Percentiles rank a stretch among this genome's conserved stretches.
These are phyloP conservation scores for Tenthredo amoena DNA, from an alignment of 2,888 invertebrate genomes.

Conservation along the genomic window DNA sequence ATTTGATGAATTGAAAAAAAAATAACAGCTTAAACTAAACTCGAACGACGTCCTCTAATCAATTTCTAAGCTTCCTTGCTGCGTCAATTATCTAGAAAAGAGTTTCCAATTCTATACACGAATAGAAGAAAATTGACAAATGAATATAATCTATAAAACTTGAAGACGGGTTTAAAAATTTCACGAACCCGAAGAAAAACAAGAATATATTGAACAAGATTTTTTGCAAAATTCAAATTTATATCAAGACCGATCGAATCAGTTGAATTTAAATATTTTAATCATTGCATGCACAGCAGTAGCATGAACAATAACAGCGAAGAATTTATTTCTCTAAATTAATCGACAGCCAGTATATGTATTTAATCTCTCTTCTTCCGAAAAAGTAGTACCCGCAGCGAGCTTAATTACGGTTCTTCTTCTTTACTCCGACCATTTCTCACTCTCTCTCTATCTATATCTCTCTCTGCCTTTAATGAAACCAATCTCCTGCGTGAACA, in stretches of 20 bases:
- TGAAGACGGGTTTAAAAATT: neutral
- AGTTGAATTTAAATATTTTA: neutral
- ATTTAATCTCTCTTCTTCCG: neutral
- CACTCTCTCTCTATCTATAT: constrained; percentile 51
- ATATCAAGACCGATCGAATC: neutral
- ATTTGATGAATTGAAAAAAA: neutral
- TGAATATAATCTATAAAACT: neutral
- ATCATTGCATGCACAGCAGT: neutral
- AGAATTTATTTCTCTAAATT: neutral
- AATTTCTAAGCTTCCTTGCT: neutral
- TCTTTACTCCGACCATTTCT: constrained; percentile 18
- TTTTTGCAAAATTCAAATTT: neutral
- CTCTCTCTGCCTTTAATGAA: constrained; percentile 50
- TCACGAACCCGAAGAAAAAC: neutral
- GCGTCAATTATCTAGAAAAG: neutral
- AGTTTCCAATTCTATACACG: too few relatives aligned
- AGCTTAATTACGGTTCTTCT: constrained; percentile 1
- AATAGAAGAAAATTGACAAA: neutral
- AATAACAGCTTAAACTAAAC: neutral
- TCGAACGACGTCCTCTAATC: neutral
- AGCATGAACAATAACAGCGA: neutral
- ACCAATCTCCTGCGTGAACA: constrained; percentile 12
- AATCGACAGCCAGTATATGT: neutral
- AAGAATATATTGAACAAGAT: neutral
- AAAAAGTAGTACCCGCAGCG: constrained; percentile 2